phyloP scores from a whole-genome alignment of 2,113 vertebrate species.

The Malurus melanocephalus region DNA sequence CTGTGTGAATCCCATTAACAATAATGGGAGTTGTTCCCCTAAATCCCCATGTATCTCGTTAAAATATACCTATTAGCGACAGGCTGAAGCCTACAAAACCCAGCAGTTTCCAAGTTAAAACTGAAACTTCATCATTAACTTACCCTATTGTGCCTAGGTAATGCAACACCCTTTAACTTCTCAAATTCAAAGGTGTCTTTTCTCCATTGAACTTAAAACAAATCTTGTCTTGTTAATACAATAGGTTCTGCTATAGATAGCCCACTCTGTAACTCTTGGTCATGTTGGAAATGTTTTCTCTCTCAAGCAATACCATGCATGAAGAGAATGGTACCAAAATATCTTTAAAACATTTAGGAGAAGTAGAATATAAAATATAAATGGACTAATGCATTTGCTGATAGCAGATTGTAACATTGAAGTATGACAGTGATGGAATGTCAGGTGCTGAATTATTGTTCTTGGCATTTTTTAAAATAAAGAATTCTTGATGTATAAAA shows the following conservation, averaged over 20 bases:
- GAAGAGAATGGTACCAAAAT: constrained; percentile 1
- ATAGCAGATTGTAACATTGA: neutral
- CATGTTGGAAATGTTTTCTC: constrained; percentile 34
- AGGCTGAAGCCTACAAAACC: constrained; percentile 52
- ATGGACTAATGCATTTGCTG: neutral
- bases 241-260: constrained; percentile 15
- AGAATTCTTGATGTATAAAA: neutral
- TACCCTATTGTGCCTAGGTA: constrained; percentile 51
- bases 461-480: neutral
- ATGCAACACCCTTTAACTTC: constrained; percentile 60
- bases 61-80: constrained; percentile 62
- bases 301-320: neutral
- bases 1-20: constrained; percentile 64
- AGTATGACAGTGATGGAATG: neutral
- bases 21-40: constrained; percentile 57
- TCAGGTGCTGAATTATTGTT: neutral
- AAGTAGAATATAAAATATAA: neutral
- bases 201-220: constrained; percentile 60
- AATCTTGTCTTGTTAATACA: constrained; percentile 56
- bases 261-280: constrained; percentile 43
- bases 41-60: constrained; percentile 64
- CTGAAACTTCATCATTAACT: constrained; percentile 64
- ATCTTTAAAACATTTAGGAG: neutral
- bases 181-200: constrained; percentile 56
- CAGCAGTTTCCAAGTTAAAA: constrained; percentile 58